These are phyloP conservation scores for Corbicula japonica DNA, from an alignment of 2,888 invertebrate genomes.

Conservation along the genomic window DNA sequence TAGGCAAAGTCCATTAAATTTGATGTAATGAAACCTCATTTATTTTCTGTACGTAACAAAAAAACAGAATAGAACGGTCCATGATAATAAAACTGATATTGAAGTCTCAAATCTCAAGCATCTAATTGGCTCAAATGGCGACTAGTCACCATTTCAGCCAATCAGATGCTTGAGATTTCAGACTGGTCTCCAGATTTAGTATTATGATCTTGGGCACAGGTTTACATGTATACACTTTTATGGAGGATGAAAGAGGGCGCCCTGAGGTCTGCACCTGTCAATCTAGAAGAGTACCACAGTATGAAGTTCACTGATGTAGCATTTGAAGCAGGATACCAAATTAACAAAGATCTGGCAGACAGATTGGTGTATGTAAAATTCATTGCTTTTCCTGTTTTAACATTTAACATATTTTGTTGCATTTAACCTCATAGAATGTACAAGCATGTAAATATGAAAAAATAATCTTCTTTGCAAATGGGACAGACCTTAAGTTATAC, in stretches of 20 bases:
- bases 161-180: too few species aligned
- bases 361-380: constrained; percentile 81
- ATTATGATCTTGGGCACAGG: neutral
- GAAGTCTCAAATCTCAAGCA: too few species aligned
- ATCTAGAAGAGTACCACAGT: constrained; percentile 83
- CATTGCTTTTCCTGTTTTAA: neutral
- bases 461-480: too few species aligned
- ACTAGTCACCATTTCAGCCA: too few species aligned
- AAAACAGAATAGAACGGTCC: too few species aligned
- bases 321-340: constrained; percentile 82
- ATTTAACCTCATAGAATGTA: neutral
- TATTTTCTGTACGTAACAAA: too few species aligned
- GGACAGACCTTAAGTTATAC: too few species aligned
- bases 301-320: constrained; percentile 86
- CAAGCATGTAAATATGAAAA: neutral
- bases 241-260: constrained; percentile 86
- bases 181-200: neutral
- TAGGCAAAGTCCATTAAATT: too few species aligned
- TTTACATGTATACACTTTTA: constrained; percentile 72
- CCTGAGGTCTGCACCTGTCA: constrained; percentile 85
- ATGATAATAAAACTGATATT: too few species aligned
- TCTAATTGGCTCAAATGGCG: too few species aligned
- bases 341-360: constrained; percentile 80
- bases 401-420: neutral
- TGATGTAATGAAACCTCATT: too few species aligned